Percentiles rank a stretch among this genome's conserved stretches.
These are phyloP conservation scores for Temnothorax unifasciatus DNA, from an alignment of 2,888 invertebrate species.

Conservation along the genomic window DNA sequence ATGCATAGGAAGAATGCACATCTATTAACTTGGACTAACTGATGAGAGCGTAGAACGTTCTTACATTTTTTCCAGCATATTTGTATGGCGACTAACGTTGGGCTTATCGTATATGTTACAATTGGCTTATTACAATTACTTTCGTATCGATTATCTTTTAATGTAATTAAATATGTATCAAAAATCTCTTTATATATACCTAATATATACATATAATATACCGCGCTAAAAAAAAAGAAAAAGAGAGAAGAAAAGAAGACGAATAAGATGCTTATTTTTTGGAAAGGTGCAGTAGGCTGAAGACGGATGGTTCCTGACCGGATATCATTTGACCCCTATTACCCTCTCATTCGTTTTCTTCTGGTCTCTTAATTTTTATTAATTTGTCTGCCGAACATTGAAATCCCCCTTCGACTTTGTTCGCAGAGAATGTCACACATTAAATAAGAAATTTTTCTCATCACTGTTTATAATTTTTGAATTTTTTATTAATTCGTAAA, in stretches of 20 bases:
- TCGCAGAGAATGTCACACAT: too few relatives aligned
- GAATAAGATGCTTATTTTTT: constrained; percentile 35
- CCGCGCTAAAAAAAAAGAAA: neutral
- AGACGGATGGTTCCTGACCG: constrained; percentile 53
- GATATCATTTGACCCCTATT: constrained; percentile 62
- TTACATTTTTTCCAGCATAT: neutral
- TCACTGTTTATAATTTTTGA: neutral
- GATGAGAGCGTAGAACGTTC: too few relatives aligned
- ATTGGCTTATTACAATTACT: neutral
- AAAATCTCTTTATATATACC: neutral
- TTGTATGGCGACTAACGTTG: neutral
- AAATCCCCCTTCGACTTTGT: too few relatives aligned
- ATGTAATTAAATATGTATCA: constrained; percentile 10
- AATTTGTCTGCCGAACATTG: too few relatives aligned
- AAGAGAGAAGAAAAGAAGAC: neutral
- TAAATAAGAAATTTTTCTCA: constrained; percentile 24
- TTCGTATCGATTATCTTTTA: neutral
- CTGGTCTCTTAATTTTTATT: neutral
- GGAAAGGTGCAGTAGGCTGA: constrained; percentile 40
- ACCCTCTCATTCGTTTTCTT: constrained; percentile 55
- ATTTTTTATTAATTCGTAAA: neutral
- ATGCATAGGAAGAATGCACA: neutral
- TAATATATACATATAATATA: neutral
- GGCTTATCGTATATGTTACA: neutral
- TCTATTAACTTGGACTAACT: neutral